Base-by-base conservation (phyloP, 2,888 invertebrate genomes). In the Hylaea fasciaria region DNA sequence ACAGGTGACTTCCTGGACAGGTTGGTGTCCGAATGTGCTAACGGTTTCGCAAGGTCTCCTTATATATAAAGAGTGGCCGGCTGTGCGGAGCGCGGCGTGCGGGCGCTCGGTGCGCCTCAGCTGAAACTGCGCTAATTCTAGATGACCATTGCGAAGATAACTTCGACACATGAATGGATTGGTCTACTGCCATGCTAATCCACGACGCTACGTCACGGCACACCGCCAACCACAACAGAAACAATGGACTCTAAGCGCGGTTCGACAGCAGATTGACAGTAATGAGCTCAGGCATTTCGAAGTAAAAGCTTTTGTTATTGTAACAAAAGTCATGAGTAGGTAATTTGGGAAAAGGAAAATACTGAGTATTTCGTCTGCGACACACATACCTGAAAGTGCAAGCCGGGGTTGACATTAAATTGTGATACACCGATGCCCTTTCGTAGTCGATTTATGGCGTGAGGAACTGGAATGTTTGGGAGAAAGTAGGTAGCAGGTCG, bases 1-100 rank as follows among this genome's bases (percentile, higher is more conserved):
- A 82, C 87, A 80, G 82, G 80, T 84, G 82, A 90, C 84, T 90
- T 91, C 90, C 91, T 90, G 91, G 82, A 84, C 87, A 80, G 81
- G 80, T 78, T 83, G 82, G 83, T 76, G 82, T 85, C 82, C 82
- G 90, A 91, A 85, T 91, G 91, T 87, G 91, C 75, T 84, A 83
- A 86, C 86, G 87, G 86, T 91, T 87, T 89, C 84, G 89, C 83
- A 90, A 90, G 86, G 85, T 86, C 80, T 83, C 86, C 81, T 77
- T 91, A 87, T 91, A 91, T 91, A 90, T 85, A 81, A 84, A 81
- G 80, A 78, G 83, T 77, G 77, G 74, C 77, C 80, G 79, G 74
- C 77, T 77, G 77, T 76, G 83, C 78, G 81, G 73, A 64, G 70
- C 72, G 74, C 71, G 76, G 82, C 77, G 80, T 77, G 77, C 81